phyloP scores from a whole-genome alignment of 2,113 vertebrate species.

The Sceloporus undulatus region DNA sequence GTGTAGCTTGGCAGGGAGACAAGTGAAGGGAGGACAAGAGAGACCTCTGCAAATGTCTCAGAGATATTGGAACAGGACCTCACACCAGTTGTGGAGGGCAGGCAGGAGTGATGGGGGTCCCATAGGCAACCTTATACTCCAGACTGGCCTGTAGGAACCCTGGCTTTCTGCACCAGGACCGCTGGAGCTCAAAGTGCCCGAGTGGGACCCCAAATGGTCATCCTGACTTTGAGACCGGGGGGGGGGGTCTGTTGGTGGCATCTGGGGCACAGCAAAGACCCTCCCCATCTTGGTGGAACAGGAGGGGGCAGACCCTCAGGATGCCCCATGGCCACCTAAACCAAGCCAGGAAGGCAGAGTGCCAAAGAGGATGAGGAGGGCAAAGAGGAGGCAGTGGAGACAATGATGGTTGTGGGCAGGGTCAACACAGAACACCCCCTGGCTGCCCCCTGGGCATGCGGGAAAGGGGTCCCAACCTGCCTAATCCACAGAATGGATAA shows the following conservation, averaged over 20 bases:
- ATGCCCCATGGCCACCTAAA: not conserved
- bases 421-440: not conserved
- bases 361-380: not conserved
- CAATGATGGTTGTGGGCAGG: not conserved
- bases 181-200: no score
- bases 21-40: slow-evolving; percentile 44
- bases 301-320: not conserved
- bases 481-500: not conserved
- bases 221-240: no score
- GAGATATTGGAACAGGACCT: slow-evolving; percentile 28
- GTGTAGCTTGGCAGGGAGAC: slow-evolving; percentile 57
- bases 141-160: not conserved
- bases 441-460: no score
- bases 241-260: no score
- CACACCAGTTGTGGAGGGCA: not conserved
- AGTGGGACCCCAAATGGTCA: no score
- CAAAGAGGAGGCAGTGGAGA: not conserved
- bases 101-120: not conserved
- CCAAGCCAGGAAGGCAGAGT: not conserved
- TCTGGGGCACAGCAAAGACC: no score
- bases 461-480: not conserved
- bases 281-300: not conserved
- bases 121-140: not conserved
- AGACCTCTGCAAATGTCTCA: slow-evolving; percentile 37
- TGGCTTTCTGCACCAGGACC: not conserved